Conservation (phyloP, 2,888 invertebrate species). For the Idaea biselata region DNA sequence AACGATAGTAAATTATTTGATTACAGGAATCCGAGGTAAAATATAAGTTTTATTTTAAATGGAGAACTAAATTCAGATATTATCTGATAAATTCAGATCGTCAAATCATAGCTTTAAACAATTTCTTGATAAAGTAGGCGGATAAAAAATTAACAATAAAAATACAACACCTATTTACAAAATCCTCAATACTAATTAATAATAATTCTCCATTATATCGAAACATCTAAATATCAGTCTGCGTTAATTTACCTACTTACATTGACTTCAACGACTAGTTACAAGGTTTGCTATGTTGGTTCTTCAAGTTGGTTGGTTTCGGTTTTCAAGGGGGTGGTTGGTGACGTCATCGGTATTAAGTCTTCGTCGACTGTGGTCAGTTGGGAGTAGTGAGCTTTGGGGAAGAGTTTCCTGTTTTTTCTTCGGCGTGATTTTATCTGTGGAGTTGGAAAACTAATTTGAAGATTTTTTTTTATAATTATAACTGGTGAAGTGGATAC, state of each 20-base stretch:
- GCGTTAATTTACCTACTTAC: conserved; percentile 64
- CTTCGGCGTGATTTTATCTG: conserved; percentile 61
- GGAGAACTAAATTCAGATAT: too few relatives aligned
- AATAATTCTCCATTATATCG: conserved; percentile 33
- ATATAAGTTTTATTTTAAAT: too few relatives aligned
- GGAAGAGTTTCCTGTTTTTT: conserved; percentile 52
- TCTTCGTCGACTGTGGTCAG: conserved; percentile 70
- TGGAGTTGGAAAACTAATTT: conserved; percentile 16
- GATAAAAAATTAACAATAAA: neutral
- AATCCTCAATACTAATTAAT: neutral
- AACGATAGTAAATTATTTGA: too few relatives aligned
- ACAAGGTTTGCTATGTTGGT: conserved; percentile 62
- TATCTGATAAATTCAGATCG: too few relatives aligned
- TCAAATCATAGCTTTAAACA: too few relatives aligned
- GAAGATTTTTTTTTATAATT: too few relatives aligned
- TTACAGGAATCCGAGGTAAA: too few relatives aligned
- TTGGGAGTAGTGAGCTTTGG: conserved; percentile 68
- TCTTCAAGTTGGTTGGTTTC: conserved; percentile 55
- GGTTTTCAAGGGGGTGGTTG: conserved; percentile 53
- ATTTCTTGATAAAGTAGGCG: neutral
- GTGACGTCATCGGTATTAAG: conserved; percentile 53
- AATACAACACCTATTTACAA: neutral
- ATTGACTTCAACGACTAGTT: conserved; percentile 46
- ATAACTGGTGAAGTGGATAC: too few relatives aligned
- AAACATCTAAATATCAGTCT: conserved; percentile 76